A percentile compares a stretch with the other conserved stretches of the same genome.
These are phyloP conservation scores for Simalia tracyae DNA, from an alignment of 2,797 vertebrate genomes.

Conservation along the genomic window DNA sequence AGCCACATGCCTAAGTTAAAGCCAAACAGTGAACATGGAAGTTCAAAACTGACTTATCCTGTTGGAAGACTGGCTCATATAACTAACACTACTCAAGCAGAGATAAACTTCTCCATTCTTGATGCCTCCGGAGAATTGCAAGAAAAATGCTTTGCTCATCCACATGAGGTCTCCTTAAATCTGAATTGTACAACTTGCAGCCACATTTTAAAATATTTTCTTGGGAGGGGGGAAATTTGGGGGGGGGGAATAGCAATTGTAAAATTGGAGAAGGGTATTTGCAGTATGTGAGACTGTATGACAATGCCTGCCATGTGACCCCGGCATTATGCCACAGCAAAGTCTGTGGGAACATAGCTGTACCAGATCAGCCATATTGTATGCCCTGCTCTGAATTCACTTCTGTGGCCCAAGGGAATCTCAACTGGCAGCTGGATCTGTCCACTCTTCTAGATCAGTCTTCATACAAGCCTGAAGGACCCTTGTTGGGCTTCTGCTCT, in stretches of 20 bases:
- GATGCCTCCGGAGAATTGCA: neutral
- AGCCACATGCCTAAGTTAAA: neutral
- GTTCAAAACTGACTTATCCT: neutral
- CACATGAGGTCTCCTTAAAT: neutral
- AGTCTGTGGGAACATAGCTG: too few relatives aligned
- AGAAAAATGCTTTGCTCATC: neutral
- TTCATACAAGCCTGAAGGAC: neutral
- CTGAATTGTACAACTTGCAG: too few relatives aligned
- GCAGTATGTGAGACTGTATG: too few relatives aligned
- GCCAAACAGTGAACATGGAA: neutral
- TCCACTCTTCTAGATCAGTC: neutral
- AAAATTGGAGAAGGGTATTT: too few relatives aligned
- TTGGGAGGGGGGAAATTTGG: too few relatives aligned
- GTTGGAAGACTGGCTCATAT: neutral
- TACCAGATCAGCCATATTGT: too few relatives aligned
- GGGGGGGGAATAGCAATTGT: too few relatives aligned
- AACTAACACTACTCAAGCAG: neutral
- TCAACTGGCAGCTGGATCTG: neutral
- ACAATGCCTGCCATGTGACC: too few relatives aligned
- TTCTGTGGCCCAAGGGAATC: neutral
- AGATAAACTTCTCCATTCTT: neutral
- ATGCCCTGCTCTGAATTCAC: neutral
- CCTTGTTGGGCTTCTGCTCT: too few relatives aligned
- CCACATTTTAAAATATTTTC: too few relatives aligned
- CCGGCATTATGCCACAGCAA: too few relatives aligned